Conservation (phyloP, 2,797 vertebrate species). For the Siniperca undulata region DNA sequence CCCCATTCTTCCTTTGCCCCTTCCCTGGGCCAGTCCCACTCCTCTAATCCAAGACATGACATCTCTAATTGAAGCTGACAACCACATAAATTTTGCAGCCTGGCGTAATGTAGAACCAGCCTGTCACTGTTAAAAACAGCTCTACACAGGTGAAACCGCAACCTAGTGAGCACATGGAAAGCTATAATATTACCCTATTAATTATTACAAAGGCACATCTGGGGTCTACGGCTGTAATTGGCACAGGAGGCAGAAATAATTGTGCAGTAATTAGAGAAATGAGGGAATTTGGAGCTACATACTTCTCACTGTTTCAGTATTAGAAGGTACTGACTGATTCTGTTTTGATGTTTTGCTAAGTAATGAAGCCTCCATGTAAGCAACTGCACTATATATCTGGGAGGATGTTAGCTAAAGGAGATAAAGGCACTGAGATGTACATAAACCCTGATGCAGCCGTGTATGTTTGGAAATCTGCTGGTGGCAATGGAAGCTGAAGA, state of each 20-base stretch:
- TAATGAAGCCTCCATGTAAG: slow-evolving; percentile 31
- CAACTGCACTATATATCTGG: background rate
- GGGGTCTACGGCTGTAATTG: slow-evolving; percentile 63
- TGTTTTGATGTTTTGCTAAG: slow-evolving; percentile 35
- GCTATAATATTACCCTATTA: slow-evolving; percentile 52
- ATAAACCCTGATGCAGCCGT: background rate
- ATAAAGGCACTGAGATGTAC: background rate
- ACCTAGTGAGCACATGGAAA: slow-evolving; percentile 35
- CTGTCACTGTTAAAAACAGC: slow-evolving; percentile 54
- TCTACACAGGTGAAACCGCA: slow-evolving; percentile 62
- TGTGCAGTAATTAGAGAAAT: slow-evolving; percentile 64
- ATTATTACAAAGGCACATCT: slow-evolving; percentile 63
- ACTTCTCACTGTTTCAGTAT: slow-evolving; percentile 46
- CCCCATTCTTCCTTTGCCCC: slow-evolving; percentile 6
- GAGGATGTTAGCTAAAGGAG: background rate
- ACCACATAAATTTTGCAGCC: slow-evolving; percentile 66
- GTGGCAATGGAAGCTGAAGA: background rate
- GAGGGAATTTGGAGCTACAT: slow-evolving; percentile 48
- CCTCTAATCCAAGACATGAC: slow-evolving; percentile 48
- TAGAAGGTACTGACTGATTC: slow-evolving; percentile 29
- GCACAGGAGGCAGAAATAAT: slow-evolving; percentile 61
- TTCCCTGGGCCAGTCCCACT: slow-evolving; percentile 10
- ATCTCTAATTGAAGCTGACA: slow-evolving; percentile 79
- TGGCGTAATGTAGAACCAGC: slow-evolving; percentile 42
- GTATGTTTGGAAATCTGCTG: slow-evolving; percentile 7